Conservation (phyloP, 2,113 vertebrate genomes). For the Spilogale gracilis region DNA sequence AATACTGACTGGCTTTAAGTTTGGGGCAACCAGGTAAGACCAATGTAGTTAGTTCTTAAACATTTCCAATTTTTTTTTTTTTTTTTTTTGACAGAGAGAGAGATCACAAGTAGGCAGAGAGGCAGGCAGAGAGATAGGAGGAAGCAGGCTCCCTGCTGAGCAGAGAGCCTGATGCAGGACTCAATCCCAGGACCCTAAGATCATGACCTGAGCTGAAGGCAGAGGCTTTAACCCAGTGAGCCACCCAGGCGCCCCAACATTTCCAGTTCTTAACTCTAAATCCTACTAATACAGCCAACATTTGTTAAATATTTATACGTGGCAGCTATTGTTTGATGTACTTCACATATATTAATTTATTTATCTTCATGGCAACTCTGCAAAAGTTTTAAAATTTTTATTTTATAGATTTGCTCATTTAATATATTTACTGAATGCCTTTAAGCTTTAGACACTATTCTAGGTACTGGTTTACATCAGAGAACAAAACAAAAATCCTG, state of each 20-base stretch:
- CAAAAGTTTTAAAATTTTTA: background rate
- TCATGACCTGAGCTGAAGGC: too few species aligned
- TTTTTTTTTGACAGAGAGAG: too few species aligned
- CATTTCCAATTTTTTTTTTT: background rate
- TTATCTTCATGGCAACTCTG: background rate
- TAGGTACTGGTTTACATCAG: background rate
- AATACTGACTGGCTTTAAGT: conserved; percentile 13
- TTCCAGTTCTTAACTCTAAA: conserved; percentile 32
- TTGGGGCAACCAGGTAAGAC: background rate
- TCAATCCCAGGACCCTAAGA: too few species aligned
- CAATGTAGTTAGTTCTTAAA: background rate
- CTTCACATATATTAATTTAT: background rate
- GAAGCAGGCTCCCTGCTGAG: too few species aligned
- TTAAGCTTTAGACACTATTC: background rate
- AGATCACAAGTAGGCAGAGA: too few species aligned
- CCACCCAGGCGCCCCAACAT: background rate
- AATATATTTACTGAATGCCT: background rate
- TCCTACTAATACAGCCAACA: background rate
- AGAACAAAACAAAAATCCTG: conserved; percentile 1
- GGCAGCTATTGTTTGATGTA: background rate
- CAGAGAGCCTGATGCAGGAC: too few species aligned
- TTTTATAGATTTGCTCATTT: conserved; percentile 27
- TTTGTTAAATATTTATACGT: background rate
- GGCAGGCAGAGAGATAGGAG: too few species aligned
- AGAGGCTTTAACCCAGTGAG: too few species aligned